phyloP scores from a whole-genome alignment of 2,888 invertebrate genomes.

The Caenorhabditis sp. region DNA sequence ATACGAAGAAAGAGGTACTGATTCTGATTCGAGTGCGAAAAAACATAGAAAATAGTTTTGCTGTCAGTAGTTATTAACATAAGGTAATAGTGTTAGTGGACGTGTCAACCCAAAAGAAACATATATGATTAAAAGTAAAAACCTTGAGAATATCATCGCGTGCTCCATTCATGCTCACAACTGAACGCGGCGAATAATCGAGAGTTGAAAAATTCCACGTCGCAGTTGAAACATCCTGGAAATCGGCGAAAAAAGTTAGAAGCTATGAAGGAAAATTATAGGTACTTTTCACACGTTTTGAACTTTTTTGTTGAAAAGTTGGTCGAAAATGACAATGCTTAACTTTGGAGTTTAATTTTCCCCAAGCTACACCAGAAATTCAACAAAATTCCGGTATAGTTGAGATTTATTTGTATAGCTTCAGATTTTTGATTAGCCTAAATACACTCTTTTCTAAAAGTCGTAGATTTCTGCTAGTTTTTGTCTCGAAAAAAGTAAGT shows the following conservation, averaged over 20 bases:
- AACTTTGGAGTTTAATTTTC: too few species aligned
- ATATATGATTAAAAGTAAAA: slow-evolving; percentile 11
- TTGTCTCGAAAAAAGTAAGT: background rate
- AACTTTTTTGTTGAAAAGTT: background rate
- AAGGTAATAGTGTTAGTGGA: too few species aligned
- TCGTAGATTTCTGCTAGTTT: background rate
- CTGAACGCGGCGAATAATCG: slow-evolving; percentile 69
- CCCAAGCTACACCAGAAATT: too few species aligned
- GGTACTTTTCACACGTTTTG: background rate
- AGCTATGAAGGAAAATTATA: background rate
- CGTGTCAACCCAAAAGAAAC: slow-evolving; percentile 3
- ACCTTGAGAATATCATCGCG: slow-evolving; percentile 65
- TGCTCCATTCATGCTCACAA: slow-evolving; percentile 69
- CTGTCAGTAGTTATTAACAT: background rate
- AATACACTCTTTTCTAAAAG: too few species aligned
- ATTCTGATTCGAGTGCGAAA: too few species aligned
- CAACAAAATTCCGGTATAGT: too few species aligned
- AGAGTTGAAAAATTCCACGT: slow-evolving; percentile 68
- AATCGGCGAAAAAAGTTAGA: slow-evolving; percentile 5
- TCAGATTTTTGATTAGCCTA: too few species aligned
- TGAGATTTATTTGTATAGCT: too few species aligned
- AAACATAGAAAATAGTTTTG: background rate
- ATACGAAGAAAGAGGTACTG: background rate
- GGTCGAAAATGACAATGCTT: too few species aligned
- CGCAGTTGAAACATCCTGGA: slow-evolving; percentile 67